A percentile compares a stretch with the other conserved stretches of the same genome.
These are phyloP conservation scores for Stegana nigrithorax DNA, from an alignment of 2,888 invertebrate species.

Conservation along the genomic window DNA sequence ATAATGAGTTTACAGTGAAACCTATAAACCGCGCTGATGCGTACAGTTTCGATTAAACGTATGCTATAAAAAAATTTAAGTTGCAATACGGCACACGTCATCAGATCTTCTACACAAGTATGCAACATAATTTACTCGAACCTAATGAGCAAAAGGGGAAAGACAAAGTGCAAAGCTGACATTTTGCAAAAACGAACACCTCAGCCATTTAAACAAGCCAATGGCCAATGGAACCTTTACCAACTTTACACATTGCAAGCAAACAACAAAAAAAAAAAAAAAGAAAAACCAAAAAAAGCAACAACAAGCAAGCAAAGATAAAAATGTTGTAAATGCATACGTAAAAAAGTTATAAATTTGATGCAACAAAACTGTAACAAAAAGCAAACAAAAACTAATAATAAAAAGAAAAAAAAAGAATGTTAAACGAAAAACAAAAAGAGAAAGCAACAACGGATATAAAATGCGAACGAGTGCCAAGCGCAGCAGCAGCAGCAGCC, in stretches of 20 bases:
- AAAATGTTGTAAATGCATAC: constrained; percentile 18
- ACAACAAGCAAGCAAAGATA: constrained; percentile 4
- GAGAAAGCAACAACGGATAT: background rate
- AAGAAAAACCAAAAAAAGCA: background rate
- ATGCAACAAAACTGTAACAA: constrained; percentile 10
- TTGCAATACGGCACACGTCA: too few species aligned
- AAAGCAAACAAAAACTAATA: constrained; percentile 1
- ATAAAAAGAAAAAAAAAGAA: background rate
- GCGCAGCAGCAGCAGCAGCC: background rate
- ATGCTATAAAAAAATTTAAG: too few species aligned
- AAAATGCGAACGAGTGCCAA: background rate
- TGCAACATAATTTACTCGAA: too few species aligned
- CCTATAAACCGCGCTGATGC: too few species aligned
- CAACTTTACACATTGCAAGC: constrained; percentile 3
- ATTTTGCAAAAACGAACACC: background rate
- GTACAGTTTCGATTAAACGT: too few species aligned
- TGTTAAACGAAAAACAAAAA: background rate
- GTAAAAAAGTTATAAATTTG: constrained; percentile 18
- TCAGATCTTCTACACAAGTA: too few species aligned
- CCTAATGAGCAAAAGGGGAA: too few species aligned
- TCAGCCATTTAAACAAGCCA: background rate
- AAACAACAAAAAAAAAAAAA: background rate
- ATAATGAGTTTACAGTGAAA: too few species aligned
- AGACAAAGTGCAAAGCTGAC: background rate
- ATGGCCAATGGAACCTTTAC: background rate